phyloP scores from a whole-genome alignment of 2,113 vertebrate genomes.

The Sapayoa aenigma region DNA sequence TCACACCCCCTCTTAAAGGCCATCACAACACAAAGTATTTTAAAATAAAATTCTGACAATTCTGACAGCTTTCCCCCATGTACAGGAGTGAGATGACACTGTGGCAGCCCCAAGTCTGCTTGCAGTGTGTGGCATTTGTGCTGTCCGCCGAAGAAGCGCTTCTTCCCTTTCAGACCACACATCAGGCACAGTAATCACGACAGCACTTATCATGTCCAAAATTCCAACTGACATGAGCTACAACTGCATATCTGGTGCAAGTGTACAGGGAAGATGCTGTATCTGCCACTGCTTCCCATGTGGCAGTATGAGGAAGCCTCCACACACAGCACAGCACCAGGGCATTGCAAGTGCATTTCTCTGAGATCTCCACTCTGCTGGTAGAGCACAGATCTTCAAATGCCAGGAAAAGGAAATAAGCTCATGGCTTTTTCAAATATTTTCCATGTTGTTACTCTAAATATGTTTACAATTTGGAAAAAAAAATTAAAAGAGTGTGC shows the following conservation, averaged over 20 bases:
- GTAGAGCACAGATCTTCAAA: neutral
- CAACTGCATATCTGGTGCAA: neutral
- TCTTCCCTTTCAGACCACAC: constrained; percentile 31
- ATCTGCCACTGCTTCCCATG: neutral
- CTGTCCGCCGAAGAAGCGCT: neutral
- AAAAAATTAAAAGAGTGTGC: neutral
- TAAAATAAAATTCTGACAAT: neutral
- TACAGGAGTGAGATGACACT: neutral
- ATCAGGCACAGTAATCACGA: neutral
- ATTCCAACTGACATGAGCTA: neutral
- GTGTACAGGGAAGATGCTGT: neutral
- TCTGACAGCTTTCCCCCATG: neutral
- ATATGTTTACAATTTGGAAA: neutral
- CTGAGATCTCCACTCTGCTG: neutral
- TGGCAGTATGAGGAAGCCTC: neutral
- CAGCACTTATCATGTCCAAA: neutral
- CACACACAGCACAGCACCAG: neutral
- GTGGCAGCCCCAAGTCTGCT: neutral
- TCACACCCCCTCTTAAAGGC: neutral
- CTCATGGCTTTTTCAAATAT: neutral
- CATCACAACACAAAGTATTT: neutral
- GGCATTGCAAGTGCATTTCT: neutral
- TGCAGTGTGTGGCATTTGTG: neutral
- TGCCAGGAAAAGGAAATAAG: neutral
- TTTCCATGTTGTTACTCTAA: neutral